Base-by-base conservation (phyloP, 1,140 invertebrate species). In the Papilio aristodemus region DNA sequence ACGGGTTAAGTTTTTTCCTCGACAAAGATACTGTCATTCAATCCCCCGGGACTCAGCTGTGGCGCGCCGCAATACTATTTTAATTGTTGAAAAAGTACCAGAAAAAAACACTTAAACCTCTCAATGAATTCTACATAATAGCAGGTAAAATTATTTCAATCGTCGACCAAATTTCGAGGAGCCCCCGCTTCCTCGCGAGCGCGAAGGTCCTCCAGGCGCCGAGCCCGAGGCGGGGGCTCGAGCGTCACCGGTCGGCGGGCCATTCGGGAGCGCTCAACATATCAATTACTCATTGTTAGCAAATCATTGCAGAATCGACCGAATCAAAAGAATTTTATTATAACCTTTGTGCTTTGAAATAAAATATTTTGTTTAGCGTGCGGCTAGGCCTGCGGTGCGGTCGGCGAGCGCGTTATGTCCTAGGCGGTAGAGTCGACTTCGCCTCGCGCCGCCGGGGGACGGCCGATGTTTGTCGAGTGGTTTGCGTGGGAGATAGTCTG, bases 211-310 rank as follows among this genome's bases (percentile, higher is more conserved):
- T 39, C 1, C 19, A 13, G 10, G 17, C 9, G 38, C 8, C 19
- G 8, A 13, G 38, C 22, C 13, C 19, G 19, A 41, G 9, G 32
- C 46, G 46, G 41, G 22, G 46, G 71, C 5, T 64, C 74, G 67
- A 64, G 36, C 38, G 27, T 71, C 4, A 3, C 69, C 79, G 81
- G 82, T 50, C 62, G 72, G 4, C 32, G 67, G 57, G 76, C 78
- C 74, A 80, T 84, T 83, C 72, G 78, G 82, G 80, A 82, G 82
- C 81, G 74, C 71, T 78, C 66, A 78, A 78, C 76, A 84, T 86
- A 86, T 86, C 84, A 83, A 86, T 86, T 86, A 86, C 84, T 72
- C 39, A 79, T 84, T 86, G 84, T 86, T 77, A 60, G 72, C 63
- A 75, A 79, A 79, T 77, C 72, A 85, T 83, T 79, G 83, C 83